Conservation (phyloP, 2,888 invertebrate genomes). For the Rhynchonema sp. region DNA sequence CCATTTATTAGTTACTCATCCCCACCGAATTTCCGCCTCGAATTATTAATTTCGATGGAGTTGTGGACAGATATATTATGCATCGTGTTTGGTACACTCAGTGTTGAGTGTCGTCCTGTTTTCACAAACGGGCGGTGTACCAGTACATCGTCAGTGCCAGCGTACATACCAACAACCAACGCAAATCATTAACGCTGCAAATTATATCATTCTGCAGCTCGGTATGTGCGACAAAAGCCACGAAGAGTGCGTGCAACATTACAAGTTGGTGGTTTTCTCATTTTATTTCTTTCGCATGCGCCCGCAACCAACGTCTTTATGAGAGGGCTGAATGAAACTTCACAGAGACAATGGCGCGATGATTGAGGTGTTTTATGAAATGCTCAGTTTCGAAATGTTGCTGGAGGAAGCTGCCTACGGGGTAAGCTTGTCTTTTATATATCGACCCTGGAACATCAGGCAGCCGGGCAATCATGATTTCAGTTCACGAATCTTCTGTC, state of each 20-base stretch:
- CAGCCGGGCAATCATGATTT: background rate
- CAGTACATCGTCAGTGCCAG: too few species aligned
- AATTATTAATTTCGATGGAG: too few species aligned
- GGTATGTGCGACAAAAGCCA: constrained; percentile 21
- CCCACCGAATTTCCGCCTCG: too few species aligned
- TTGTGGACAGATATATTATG: too few species aligned
- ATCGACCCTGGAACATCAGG: background rate
- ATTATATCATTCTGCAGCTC: constrained; percentile 13
- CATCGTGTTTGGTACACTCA: too few species aligned
- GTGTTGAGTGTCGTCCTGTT: too few species aligned
- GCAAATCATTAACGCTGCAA: too few species aligned
- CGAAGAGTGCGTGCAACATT: constrained; percentile 21
- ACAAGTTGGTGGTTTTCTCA: constrained; percentile 14
- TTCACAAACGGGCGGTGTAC: too few species aligned
- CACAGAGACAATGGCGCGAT: constrained; percentile 6
- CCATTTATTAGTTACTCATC: too few species aligned
- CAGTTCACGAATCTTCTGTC: background rate
- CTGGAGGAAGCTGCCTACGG: constrained; percentile 5
- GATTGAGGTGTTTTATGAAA: constrained; percentile 6
- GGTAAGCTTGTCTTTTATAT: background rate
- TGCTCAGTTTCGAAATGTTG: constrained; percentile 5
- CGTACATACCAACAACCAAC: too few species aligned
- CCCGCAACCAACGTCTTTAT: background rate
- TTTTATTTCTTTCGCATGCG: background rate
- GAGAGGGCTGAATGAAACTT: too few species aligned